Percentiles rank a stretch among this genome's conserved stretches.
Conservation (phyloP, 2,797 vertebrate genomes). For the Furcifer pardalis region DNA sequence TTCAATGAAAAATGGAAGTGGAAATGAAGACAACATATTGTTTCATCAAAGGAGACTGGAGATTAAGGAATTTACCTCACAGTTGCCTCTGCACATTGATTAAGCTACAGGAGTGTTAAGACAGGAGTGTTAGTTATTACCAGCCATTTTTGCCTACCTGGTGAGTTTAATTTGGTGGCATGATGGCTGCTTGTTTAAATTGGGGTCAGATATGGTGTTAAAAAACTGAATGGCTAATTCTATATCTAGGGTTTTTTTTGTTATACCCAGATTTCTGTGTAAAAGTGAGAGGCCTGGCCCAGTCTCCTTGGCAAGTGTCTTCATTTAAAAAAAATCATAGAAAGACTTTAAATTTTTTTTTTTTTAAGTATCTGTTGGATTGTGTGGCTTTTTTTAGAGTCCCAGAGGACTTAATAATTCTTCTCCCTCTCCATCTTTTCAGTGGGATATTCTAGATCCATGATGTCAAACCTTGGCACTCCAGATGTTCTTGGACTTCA, state of each 20-base stretch:
- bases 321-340: not conserved
- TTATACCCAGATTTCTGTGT: not conserved
- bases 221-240: constrained; percentile 5
- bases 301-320: not conserved
- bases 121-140: not conserved
- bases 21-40: constrained; percentile 41
- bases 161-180: not conserved
- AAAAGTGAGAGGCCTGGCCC: not conserved
- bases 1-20: constrained; percentile 55
- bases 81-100: constrained; percentile 20
- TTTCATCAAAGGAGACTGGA: constrained; percentile 1
- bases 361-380: no score
- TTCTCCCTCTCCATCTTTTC: not conserved
- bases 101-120: constrained; percentile 8
- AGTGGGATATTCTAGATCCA: not conserved
- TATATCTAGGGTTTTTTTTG: not conserved
- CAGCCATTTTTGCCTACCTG: not conserved
- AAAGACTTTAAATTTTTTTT: not conserved
- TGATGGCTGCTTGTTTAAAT: not conserved
- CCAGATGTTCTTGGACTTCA: no score
- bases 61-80: constrained; percentile 5
- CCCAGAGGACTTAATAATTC: not conserved
- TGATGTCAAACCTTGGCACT: no score
- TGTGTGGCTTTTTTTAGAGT: not conserved
- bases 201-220: not conserved